phyloP scores from a whole-genome alignment of 2,113 vertebrate genomes.

The Prunella fulvescens region DNA sequence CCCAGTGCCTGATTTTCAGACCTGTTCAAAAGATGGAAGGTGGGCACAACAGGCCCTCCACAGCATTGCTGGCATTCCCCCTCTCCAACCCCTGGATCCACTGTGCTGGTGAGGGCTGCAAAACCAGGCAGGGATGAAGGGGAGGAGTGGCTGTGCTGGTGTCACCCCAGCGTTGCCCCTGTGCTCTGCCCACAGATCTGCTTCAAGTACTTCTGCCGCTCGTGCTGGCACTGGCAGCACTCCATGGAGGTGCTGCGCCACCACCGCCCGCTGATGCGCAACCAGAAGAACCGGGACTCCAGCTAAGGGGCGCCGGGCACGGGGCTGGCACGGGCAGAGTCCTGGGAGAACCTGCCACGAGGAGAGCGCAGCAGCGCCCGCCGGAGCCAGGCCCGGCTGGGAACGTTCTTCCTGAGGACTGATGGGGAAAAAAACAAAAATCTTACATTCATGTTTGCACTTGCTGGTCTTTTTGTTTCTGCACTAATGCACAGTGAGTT shows the following conservation, averaged over 20 bases:
- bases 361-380: neutral
- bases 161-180: rapidly evolving
- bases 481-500: constrained; percentile 96
- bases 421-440: constrained; percentile 36
- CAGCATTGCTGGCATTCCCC: neutral
- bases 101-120: rapidly evolving
- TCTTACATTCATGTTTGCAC: constrained; percentile 93
- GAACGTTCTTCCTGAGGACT: constrained; percentile 80
- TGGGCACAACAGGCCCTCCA: rapidly evolving
- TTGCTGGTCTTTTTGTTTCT: constrained; percentile 95
- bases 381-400: constrained; percentile 70
- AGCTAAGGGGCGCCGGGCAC: constrained; percentile 75
- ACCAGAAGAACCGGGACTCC: constrained; percentile 95
- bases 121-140: rapidly evolving
- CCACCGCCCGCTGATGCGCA: constrained; percentile 97
- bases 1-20: neutral
- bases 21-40: neutral
- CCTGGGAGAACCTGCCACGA: constrained; percentile 28
- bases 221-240: constrained; percentile 98
- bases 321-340: constrained; percentile 9
- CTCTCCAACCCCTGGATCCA: rapidly evolving
- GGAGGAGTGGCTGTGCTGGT: rapidly evolving
- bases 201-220: constrained; percentile 98
- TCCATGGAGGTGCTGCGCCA: constrained; percentile 93
- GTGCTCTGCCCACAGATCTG: constrained; percentile 78